Percentiles rank a stretch among this genome's conserved stretches.
phyloP scores from a whole-genome alignment of 2,888 invertebrate species.

The Aquatica leii region DNA sequence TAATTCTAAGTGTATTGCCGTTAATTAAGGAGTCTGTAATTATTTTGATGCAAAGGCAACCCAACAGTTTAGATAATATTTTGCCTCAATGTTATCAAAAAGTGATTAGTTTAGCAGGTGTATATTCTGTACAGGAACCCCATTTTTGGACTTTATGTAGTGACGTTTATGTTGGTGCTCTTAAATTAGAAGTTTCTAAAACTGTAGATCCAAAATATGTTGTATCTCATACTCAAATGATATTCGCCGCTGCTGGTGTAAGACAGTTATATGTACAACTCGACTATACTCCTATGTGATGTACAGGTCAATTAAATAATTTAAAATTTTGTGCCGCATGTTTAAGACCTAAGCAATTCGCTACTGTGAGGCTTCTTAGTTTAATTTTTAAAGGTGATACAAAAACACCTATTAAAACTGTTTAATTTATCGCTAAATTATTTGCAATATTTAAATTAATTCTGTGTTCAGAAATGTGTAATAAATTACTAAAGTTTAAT shows the following conservation, averaged over 20 bases:
- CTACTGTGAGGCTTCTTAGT: slow-evolving; percentile 38
- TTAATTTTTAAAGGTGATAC: slow-evolving; percentile 35
- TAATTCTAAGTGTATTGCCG: slow-evolving; percentile 86
- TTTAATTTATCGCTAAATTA: too few species aligned
- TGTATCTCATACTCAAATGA: slow-evolving; percentile 90
- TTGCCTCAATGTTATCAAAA: slow-evolving; percentile 90
- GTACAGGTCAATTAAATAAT: slow-evolving; percentile 25
- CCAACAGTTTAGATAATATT: slow-evolving; percentile 79
- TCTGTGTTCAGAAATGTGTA: not conserved
- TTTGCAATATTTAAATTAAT: too few species aligned
- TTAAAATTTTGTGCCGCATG: slow-evolving; percentile 44
- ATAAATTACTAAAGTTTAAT: not conserved
- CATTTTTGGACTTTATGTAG: slow-evolving; percentile 99
- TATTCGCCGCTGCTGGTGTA: slow-evolving; percentile 92
- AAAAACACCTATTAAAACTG: slow-evolving; percentile 26
- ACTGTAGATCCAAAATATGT: slow-evolving; percentile 94
- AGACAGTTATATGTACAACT: slow-evolving; percentile 92
- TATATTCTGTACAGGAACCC: slow-evolving; percentile 95
- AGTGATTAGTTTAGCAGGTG: slow-evolving; percentile 89
- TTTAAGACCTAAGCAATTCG: slow-evolving; percentile 41
- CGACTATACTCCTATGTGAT: slow-evolving; percentile 86
- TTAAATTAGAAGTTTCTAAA: slow-evolving; percentile 94
- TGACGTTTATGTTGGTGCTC: slow-evolving; percentile 89
- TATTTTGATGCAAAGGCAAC: slow-evolving; percentile 95
- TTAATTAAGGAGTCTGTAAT: slow-evolving; percentile 87